Evolutionary conservation across 2,797 vertebrate species (phyloP), one percentile per base, ranked within the genome.

Genomic region (Nyctalus aviator): DNA sequence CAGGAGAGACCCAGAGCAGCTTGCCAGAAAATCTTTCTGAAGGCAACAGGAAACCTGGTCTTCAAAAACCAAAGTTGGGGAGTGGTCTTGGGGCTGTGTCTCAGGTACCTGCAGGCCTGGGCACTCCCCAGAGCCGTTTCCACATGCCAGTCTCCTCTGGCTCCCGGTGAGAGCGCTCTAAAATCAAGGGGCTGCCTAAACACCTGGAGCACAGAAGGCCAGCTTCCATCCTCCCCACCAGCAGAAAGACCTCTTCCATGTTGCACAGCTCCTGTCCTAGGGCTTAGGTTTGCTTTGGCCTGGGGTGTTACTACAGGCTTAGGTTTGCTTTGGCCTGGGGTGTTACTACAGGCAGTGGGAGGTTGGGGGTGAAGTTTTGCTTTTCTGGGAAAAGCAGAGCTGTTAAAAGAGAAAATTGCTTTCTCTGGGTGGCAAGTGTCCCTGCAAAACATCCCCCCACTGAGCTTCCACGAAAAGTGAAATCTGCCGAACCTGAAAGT

Each of bases 1-100:
- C 94, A 48, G 93, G 97, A 98, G 96, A 97, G 95, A 97, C 71
- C 95, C 90, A 95, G 82, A 88, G 84, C 87, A 96, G 94, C 91
- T 97, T 97, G 92, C 95, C 68, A 93, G 96, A 90, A 97, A 97
- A 97, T 96, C 73, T 93, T 95, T 96, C 78, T 91, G 97, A 96
- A 90, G 95, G 87, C 93, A 96, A 97, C 83, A 81, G 79, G 76
- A 93, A 96, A 93, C 84, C 59, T 84, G 71, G 93, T 92, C 91
- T 96, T 96, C 94, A 95, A 95, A 96, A 96, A 93, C 30, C 83
- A 66, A 96, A 95, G 93, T 92, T 97, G 97, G 95, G 95, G 94
- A 94, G 95, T 90, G 64, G 55, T 92, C 90, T 88, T 84, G 71
- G 27, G 69, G 30, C 35, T 20, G 8, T 3, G 6, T 78, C 44